phyloP scores from a whole-genome alignment of 2,797 vertebrate species.

The Falco naumanni region DNA sequence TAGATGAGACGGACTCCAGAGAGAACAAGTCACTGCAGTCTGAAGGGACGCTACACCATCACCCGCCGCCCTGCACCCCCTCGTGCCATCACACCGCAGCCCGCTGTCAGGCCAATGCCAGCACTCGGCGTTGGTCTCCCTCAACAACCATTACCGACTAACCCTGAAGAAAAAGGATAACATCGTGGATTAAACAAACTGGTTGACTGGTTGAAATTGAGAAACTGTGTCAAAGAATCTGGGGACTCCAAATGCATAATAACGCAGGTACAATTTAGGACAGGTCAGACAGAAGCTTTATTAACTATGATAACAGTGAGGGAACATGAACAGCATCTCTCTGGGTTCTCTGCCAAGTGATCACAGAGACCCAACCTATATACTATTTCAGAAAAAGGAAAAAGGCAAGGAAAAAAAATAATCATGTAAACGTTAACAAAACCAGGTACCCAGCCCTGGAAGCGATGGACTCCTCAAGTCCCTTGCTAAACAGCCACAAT shows the following conservation, averaged over 20 bases:
- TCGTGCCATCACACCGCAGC: rapidly evolving
- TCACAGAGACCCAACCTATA: background rate
- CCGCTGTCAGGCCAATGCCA: too few species aligned
- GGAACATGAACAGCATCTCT: background rate
- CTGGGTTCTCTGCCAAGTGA: background rate
- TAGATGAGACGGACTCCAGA: background rate
- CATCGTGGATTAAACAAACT: background rate
- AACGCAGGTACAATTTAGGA: background rate
- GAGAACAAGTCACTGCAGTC: background rate
- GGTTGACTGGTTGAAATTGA: background rate
- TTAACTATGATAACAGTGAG: background rate
- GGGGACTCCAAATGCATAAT: background rate
- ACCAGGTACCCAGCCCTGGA: background rate
- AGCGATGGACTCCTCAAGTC: background rate
- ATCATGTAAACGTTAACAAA: background rate
- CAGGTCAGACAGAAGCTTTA: background rate
- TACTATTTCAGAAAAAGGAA: background rate
- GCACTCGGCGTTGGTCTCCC: background rate
- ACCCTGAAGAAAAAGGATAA: background rate
- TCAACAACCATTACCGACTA: background rate
- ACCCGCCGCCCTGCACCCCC: background rate
- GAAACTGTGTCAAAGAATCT: background rate
- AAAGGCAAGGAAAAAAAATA: background rate
- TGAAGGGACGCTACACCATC: background rate
- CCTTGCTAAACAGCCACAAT: background rate